A percentile compares a stretch with the other conserved stretches of the same genome.
Conservation (phyloP, 1,140 invertebrate genomes). For the Musca vetustissima region DNA sequence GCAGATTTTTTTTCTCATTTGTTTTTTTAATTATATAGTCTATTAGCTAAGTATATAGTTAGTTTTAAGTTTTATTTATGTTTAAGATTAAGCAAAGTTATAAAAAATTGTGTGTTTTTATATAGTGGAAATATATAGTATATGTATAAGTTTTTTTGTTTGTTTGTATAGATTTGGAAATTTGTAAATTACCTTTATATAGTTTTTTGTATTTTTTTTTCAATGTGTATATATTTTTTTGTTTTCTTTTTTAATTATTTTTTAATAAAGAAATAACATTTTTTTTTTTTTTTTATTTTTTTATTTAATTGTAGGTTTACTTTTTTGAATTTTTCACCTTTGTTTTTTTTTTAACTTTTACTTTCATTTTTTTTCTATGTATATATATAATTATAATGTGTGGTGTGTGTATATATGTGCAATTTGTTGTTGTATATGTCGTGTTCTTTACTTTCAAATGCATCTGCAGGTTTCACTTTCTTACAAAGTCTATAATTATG, state of each 20-base stretch:
- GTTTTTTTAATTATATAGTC: neutral
- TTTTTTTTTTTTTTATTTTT: neutral
- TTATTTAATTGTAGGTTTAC: neutral
- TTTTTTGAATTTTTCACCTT: constrained; percentile 1
- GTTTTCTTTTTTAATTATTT: neutral
- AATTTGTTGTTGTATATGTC: neutral
- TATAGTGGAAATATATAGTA: neutral
- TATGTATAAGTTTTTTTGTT: neutral
- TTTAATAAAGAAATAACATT: neutral
- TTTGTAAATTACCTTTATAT: neutral
- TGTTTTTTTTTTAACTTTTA: constrained; percentile 1
- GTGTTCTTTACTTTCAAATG: neutral
- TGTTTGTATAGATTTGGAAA: neutral
- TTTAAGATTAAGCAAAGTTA: constrained; percentile 13
- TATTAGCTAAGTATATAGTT: neutral
- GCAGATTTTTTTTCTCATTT: neutral
- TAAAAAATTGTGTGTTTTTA: constrained; percentile 9
- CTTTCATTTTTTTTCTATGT: neutral
- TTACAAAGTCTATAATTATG: no score
- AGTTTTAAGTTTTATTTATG: neutral
- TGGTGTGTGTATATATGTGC: constrained; percentile 12
- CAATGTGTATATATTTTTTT: constrained; percentile 1
- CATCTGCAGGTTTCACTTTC: no score
- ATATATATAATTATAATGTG: constrained; percentile 5
- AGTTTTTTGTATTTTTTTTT: neutral